Conservation (phyloP, 1,140 invertebrate species). For the Oryctes rhinoceros region DNA sequence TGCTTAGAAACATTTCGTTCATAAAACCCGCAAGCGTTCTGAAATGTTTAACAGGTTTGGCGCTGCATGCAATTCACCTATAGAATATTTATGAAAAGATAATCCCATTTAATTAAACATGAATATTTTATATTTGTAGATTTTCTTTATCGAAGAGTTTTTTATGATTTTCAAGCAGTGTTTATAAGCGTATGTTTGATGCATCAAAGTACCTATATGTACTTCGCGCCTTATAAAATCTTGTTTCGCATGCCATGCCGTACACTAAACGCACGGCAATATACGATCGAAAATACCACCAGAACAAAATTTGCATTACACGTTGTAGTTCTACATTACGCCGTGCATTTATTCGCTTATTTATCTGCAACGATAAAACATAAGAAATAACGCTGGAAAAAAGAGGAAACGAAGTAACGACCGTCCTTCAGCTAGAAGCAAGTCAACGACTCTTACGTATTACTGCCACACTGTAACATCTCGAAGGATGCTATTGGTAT, state of each 20-base stretch:
- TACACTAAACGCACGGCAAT: constrained; percentile 9
- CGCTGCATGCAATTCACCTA: too few relatives aligned
- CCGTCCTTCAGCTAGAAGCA: constrained; percentile 31
- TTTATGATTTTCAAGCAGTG: too few relatives aligned
- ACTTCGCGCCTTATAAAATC: not conserved
- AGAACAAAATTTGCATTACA: constrained; percentile 35
- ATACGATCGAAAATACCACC: constrained; percentile 25
- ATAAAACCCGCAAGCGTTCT: too few relatives aligned
- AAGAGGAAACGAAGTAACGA: constrained; percentile 34
- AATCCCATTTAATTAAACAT: too few relatives aligned
- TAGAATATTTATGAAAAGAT: too few relatives aligned
- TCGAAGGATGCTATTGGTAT: not conserved
- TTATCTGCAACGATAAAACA: constrained; percentile 32
- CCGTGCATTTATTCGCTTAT: constrained; percentile 33
- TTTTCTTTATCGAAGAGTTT: too few relatives aligned
- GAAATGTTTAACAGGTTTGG: too few relatives aligned
- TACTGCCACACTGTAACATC: constrained; percentile 14
- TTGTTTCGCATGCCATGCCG: not conserved
- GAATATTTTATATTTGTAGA: too few relatives aligned
- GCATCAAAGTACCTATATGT: not conserved
- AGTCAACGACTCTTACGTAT: constrained; percentile 5
- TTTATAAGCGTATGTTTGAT: not conserved
- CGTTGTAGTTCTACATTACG: constrained; percentile 28
- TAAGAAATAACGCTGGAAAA: constrained; percentile 27
- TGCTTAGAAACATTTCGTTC: too few relatives aligned